Base-by-base conservation (phyloP, 1,140 invertebrate species). In the Calliphora vicina region DNA sequence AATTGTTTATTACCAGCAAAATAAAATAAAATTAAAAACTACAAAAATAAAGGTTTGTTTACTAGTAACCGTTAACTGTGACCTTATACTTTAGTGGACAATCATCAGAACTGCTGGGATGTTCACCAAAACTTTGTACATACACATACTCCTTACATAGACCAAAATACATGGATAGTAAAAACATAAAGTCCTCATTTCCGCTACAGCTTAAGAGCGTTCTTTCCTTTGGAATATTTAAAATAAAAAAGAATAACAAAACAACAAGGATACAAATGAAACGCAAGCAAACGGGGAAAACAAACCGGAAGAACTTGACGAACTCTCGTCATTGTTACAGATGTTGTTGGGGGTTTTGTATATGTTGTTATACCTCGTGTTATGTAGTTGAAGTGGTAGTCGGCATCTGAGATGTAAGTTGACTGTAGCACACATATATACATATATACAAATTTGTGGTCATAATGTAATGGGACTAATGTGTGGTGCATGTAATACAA, bases 191-290 rank as follows among this genome's bases (percentile, higher is more conserved):
- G 86, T 87, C 84, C 87, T 88, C 87, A 88, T 88, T 88, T 88
- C 87, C 87, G 86, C 86, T 85, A 82, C 83, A 84, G 87, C 87
- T 88, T 88, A 88, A 87, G 85, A 87, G 84, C 85, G 84, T 87
- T 85, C 83, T 87, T 88, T 86, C 87, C 35, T 35, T 76, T 76
- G 27, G 35, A 76, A 76, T 67, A 35, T 50, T 67, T 23, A 67
- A 67, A 67, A 67, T 20, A 67, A 67, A 20, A 67, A 67, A 20
- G 1, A 76, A 0, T 35, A 76, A 2, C 15, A 67, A 15, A 57
- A 73, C 8, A 73, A 73, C 9, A 73, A 73, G 27, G 13, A 73
- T 35, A 35, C 35, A 27, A 73, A 1, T n/a, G 35, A 76, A 5
- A 76, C 27, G 23, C 9, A 76, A 76, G 73, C 4, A 76, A 76